Evolutionary conservation across 2,113 vertebrate genomes (phyloP).

Genomic region (Hippocampus mohnikei): DNA sequence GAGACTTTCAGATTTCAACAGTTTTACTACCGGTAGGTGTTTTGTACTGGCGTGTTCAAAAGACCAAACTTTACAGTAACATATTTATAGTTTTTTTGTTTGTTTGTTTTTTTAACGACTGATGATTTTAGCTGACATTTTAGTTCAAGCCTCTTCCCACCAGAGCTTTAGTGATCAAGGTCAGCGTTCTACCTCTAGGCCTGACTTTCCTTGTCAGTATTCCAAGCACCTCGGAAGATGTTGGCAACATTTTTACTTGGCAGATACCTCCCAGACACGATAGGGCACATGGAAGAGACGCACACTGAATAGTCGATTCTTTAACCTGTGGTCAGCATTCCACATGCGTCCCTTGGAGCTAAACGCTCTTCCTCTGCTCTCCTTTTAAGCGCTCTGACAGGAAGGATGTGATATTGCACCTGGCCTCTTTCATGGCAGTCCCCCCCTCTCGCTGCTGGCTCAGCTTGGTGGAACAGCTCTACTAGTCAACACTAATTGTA

Average conservation of each 20-base stretch:
- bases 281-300: conserved; percentile 56
- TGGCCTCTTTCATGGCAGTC: conserved; percentile 61
- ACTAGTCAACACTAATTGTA: conserved; percentile 58
- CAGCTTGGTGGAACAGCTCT: conserved; percentile 42
- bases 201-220: conserved; percentile 66
- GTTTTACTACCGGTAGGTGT: neutral
- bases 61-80: neutral
- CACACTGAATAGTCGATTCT: conserved; percentile 68
- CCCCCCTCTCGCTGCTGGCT: conserved; percentile 35
- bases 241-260: conserved; percentile 69
- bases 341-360: conserved; percentile 55
- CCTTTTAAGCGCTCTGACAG: conserved; percentile 62
- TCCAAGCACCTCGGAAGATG: conserved; percentile 59
- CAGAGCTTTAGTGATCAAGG: conserved; percentile 56
- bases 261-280: conserved; percentile 57
- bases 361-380: conserved; percentile 65
- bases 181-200: conserved; percentile 54
- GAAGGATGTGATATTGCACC: conserved; percentile 69
- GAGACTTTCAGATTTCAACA: too few species aligned
- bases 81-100: neutral
- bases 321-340: conserved; percentile 70
- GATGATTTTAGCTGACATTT: neutral
- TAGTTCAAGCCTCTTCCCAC: conserved; percentile 12
- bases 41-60: neutral
- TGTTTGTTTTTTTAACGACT: neutral